phyloP scores from a whole-genome alignment of 2,113 vertebrate genomes.

The Lota lota region DNA sequence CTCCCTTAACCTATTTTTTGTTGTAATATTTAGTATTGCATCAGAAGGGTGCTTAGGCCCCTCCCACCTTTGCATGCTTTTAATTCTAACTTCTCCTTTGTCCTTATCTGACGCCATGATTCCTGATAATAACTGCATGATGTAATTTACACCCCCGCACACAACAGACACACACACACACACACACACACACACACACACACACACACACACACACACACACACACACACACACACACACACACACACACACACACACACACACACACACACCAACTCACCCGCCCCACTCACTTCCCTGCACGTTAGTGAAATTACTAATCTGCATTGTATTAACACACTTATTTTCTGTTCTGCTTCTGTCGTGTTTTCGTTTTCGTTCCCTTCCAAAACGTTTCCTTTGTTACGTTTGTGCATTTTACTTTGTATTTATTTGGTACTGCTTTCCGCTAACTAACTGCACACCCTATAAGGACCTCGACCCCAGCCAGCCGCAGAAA shows the following conservation, averaged over 20 bases:
- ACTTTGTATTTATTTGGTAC: conserved; percentile 19
- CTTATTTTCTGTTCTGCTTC: conserved; percentile 38
- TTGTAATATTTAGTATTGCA: too few species aligned
- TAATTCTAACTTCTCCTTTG: conserved; percentile 4
- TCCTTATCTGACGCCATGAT: conserved; percentile 42
- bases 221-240: conserved; percentile 6
- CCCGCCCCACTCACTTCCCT: conserved; percentile 17
- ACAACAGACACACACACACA: conserved; percentile 3
- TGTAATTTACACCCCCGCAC: conserved; percentile 42
- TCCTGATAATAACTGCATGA: conserved; percentile 63
- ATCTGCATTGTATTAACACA: conserved; percentile 71
- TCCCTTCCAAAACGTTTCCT: conserved; percentile 12
- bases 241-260: too few species aligned
- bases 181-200: too few species aligned
- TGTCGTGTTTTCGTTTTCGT: conserved; percentile 27
- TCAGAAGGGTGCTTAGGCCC: not conserved
- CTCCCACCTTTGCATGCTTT: conserved; percentile 44
- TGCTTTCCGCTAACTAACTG: conserved; percentile 72
- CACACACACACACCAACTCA: not conserved
- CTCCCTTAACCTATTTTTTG: too few species aligned
- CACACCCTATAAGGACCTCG: conserved; percentile 86
- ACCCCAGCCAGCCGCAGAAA: conserved; percentile 91
- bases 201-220: conserved; percentile 11
- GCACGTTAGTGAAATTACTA: conserved; percentile 67
- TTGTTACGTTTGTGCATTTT: conserved; percentile 12